A percentile compares a stretch with the other conserved stretches of the same genome.
These are phyloP conservation scores for Hormiphora californensis DNA, from an alignment of 37 sponge, comb jelly and placozoan genomes.

Conservation along the genomic window DNA sequence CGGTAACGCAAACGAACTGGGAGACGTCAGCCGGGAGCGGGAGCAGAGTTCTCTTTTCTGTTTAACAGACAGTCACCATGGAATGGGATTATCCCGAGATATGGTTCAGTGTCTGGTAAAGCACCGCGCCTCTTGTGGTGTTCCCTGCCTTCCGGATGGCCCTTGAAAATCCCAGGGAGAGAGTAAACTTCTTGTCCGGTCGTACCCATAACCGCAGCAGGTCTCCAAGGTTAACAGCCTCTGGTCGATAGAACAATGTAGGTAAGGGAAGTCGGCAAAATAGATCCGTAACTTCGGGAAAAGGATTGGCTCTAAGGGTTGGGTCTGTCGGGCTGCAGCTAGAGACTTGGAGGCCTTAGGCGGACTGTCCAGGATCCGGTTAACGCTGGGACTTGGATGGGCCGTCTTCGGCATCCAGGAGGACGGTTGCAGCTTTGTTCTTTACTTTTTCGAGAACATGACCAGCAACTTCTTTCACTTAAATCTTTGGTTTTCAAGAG, in stretches of 20 bases:
- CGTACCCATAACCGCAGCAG: constrained; percentile 71
- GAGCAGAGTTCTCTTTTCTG: constrained; percentile 64
- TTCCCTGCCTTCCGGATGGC: constrained; percentile 53
- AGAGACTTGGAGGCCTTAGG: constrained; percentile 58
- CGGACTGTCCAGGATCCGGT: constrained; percentile 59
- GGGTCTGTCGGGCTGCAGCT: constrained; percentile 72
- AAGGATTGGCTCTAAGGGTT: constrained; percentile 69
- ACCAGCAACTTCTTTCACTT: too few species aligned
- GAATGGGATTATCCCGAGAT: constrained; percentile 69
- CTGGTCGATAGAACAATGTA: constrained; percentile 71
- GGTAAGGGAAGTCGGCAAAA: constrained; percentile 71
- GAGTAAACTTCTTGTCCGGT: constrained; percentile 62
- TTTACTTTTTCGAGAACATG: neutral
- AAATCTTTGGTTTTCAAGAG: too few species aligned
- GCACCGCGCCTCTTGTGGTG: constrained; percentile 65
- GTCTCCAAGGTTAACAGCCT: constrained; percentile 72
- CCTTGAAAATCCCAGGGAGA: constrained; percentile 70
- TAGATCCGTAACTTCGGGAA: constrained; percentile 69
- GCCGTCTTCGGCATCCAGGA: constrained; percentile 55
- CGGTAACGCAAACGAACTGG: constrained; percentile 62
- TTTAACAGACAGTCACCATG: constrained; percentile 58
- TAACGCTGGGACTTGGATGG: constrained; percentile 58
- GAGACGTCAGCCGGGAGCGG: constrained; percentile 57
- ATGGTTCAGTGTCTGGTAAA: constrained; percentile 62
- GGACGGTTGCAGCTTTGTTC: constrained; percentile 60